Evolutionary conservation across 2,888 invertebrate genomes (phyloP).

Genomic region (Zeuzera pyrina): DNA sequence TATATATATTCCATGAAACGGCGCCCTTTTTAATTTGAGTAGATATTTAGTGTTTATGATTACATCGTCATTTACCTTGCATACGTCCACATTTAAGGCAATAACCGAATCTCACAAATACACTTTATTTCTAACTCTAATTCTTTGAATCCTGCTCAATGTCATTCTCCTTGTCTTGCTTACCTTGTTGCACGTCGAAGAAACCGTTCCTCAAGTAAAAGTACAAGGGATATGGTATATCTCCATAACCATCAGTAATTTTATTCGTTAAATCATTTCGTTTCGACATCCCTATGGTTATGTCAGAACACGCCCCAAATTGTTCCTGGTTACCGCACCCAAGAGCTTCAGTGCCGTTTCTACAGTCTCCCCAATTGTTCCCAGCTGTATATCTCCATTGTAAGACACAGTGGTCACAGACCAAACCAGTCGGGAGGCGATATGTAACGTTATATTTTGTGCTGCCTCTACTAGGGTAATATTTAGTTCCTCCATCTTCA

Average conservation of each 20-base stretch:
- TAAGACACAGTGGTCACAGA: constrained; percentile 85
- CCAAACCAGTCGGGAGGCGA: constrained; percentile 71
- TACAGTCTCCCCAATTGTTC: constrained; percentile 85
- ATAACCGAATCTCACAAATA: no score
- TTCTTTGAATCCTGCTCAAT: constrained; percentile 6
- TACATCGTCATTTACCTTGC: no score
- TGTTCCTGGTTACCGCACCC: constrained; percentile 92
- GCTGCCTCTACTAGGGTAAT: constrained; percentile 79
- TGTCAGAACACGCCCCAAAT: constrained; percentile 87
- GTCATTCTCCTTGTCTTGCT: constrained; percentile 12
- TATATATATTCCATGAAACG: no score
- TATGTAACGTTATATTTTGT: constrained; percentile 79
- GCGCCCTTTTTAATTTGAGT: no score
- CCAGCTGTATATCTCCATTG: constrained; percentile 91
- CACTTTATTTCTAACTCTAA: no score
- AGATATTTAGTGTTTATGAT: no score
- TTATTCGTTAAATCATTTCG: constrained; percentile 29
- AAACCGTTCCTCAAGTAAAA: constrained; percentile 26
- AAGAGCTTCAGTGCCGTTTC: constrained; percentile 78
- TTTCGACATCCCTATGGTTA: constrained; percentile 73
- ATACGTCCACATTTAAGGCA: no score
- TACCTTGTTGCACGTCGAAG: constrained; percentile 25
- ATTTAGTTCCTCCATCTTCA: constrained; percentile 69
- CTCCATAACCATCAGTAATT: constrained; percentile 24
- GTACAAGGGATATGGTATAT: constrained; percentile 22